phyloP scores from a whole-genome alignment of 1,140 invertebrate genomes.

The Euwallacea similis region DNA sequence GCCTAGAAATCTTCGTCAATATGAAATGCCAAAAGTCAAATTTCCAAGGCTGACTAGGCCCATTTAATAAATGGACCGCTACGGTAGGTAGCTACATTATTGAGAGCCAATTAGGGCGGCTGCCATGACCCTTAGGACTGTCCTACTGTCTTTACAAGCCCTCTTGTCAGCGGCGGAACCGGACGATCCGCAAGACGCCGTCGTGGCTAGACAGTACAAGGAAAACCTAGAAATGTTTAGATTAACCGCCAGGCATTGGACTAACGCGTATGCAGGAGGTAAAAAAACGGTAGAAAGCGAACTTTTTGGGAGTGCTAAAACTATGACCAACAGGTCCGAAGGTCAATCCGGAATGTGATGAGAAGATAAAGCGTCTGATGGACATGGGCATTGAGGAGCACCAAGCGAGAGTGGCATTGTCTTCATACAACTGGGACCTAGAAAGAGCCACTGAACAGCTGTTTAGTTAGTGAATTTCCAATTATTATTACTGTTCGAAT shows the following conservation, averaged over 20 bases:
- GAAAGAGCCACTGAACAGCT: constrained; percentile 84
- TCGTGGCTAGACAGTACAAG: constrained; percentile 97
- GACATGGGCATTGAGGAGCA: constrained; percentile 90
- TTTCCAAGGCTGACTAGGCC: no score
- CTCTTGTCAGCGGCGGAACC: constrained; percentile 91
- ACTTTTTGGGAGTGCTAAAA: background rate
- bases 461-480: constrained; percentile 72
- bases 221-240: constrained; percentile 84
- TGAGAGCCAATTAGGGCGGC: constrained; percentile 74
- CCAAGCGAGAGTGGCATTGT: constrained; percentile 79
- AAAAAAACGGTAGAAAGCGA: constrained; percentile 35
- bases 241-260: constrained; percentile 93
- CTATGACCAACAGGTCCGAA: constrained; percentile 61
- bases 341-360: constrained; percentile 74
- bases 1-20: no score
- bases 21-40: background rate
- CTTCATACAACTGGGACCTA: constrained; percentile 87
- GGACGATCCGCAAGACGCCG: constrained; percentile 94
- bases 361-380: constrained; percentile 77
- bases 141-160: constrained; percentile 90
- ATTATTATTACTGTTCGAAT: background rate
- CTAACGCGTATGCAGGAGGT: constrained; percentile 89
- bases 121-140: constrained; percentile 96
- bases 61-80: no score
- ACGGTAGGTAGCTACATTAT: no score